Evolutionary conservation across 1,140 invertebrate genomes (phyloP).

Genomic region (Platorchestia sp.): DNA sequence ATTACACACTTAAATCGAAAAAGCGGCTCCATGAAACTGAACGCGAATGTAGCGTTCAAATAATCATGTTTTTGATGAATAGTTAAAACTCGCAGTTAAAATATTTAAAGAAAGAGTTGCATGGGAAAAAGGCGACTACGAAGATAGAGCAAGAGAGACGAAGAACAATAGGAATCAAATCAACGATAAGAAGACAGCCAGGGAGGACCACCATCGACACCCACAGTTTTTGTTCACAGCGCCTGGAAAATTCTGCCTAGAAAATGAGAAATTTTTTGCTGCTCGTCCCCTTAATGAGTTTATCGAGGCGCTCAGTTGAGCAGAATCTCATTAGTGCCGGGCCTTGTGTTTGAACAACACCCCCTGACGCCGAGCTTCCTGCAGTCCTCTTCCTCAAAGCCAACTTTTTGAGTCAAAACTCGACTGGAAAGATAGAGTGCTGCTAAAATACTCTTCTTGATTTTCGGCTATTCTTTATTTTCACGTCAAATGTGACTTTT

Average conservation of each 20-base stretch:
- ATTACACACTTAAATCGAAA: neutral
- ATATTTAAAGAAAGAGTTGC: neutral
- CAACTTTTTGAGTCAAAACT: neutral
- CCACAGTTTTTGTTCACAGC: neutral
- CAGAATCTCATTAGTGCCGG: neutral
- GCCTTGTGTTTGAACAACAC: neutral
- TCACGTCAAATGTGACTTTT: neutral
- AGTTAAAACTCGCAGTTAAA: too few relatives aligned
- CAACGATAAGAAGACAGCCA: neutral
- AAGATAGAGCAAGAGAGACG: neutral
- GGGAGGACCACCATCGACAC: neutral
- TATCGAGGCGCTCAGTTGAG: constrained; percentile 14
- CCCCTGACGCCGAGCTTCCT: neutral
- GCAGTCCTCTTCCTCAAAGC: neutral
- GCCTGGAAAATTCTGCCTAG: neutral
- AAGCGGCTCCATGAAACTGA: neutral
- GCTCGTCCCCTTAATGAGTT: constrained; percentile 27
- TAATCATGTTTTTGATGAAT: neutral
- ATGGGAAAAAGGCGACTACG: neutral
- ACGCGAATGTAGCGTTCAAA: neutral
- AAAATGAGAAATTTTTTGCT: constrained; percentile 13
- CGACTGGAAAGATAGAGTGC: neutral
- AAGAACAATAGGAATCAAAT: neutral
- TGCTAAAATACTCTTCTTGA: neutral
- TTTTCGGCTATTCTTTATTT: too few relatives aligned